Evolutionary conservation across 2,797 vertebrate species (phyloP).

Genomic region (Sebastiscus albofasciatus): DNA sequence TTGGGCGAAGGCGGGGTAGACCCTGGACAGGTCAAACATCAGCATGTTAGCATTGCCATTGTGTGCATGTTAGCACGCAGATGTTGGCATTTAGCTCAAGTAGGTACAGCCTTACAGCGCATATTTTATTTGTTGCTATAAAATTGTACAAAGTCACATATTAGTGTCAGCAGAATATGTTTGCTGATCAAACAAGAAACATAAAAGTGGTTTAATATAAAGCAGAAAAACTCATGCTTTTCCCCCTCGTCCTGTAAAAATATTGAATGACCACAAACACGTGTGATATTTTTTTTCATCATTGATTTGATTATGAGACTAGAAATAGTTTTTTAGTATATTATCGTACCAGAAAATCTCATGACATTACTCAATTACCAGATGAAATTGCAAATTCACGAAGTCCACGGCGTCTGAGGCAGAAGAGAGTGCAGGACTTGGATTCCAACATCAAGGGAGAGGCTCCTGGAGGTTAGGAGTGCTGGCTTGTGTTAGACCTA

Average conservation of each 20-base stretch:
- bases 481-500: slow-evolving; percentile 84
- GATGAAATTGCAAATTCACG: slow-evolving; percentile 33
- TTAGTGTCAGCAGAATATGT: not conserved
- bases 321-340: not conserved
- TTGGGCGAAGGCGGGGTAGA: no score
- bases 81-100: not conserved
- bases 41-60: not conserved
- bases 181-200: not conserved
- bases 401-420: slow-evolving; percentile 27
- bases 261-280: not conserved
- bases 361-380: slow-evolving; percentile 8
- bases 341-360: not conserved
- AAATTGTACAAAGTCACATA: not conserved
- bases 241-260: not conserved
- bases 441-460: slow-evolving; percentile 77
- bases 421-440: slow-evolving; percentile 46
- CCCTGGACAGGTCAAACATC: no score
- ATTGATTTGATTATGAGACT: not conserved
- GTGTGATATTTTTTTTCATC: not conserved
- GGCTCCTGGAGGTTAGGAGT: slow-evolving; percentile 74
- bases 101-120: not conserved
- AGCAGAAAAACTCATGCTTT: not conserved
- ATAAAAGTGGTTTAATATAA: not conserved
- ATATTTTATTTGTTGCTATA: not conserved
- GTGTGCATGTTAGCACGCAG: not conserved